These are phyloP conservation scores for Littorina saxatilis DNA, from an alignment of 1,140 invertebrate genomes.

Conservation along the genomic window DNA sequence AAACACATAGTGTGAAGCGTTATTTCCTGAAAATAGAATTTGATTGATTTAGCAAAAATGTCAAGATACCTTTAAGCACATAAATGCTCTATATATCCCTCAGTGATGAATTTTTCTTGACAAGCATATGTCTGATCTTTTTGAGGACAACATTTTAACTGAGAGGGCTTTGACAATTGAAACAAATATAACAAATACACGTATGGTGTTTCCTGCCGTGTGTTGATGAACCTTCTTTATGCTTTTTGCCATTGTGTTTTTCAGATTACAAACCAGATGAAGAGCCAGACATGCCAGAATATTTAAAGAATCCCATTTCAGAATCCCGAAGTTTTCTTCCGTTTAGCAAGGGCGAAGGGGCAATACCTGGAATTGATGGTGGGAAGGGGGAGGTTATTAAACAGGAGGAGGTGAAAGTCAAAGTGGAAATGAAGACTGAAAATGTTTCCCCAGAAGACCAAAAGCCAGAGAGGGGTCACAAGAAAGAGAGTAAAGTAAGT, in stretches of 20 bases:
- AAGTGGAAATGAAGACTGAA: slow-evolving; percentile 1
- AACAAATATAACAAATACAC: neutral
- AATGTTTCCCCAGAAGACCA: neutral
- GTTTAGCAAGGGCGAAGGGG: slow-evolving; percentile 56
- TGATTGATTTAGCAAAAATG: too few species aligned
- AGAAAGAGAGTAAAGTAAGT: neutral
- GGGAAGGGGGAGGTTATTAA: neutral
- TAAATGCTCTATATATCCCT: too few species aligned
- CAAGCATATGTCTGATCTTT: slow-evolving; percentile 21
- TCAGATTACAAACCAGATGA: slow-evolving; percentile 40
- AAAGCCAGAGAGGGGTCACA: neutral
- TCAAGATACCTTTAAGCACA: too few species aligned
- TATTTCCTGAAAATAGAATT: too few species aligned
- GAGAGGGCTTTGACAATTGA: neutral
- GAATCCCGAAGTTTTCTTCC: slow-evolving; percentile 51
- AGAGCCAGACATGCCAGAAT: slow-evolving; percentile 51
- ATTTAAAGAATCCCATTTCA: slow-evolving; percentile 57
- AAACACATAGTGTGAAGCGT: too few species aligned
- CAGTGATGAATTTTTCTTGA: neutral
- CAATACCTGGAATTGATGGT: slow-evolving; percentile 58
- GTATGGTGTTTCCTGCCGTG: neutral
- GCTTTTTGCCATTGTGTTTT: slow-evolving; percentile 14
- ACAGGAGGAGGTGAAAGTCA: neutral
- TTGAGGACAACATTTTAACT: neutral
- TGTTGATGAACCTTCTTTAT: neutral